Evolutionary conservation across 2,888 invertebrate species (phyloP).

Genomic region (Melolontha melolontha): DNA sequence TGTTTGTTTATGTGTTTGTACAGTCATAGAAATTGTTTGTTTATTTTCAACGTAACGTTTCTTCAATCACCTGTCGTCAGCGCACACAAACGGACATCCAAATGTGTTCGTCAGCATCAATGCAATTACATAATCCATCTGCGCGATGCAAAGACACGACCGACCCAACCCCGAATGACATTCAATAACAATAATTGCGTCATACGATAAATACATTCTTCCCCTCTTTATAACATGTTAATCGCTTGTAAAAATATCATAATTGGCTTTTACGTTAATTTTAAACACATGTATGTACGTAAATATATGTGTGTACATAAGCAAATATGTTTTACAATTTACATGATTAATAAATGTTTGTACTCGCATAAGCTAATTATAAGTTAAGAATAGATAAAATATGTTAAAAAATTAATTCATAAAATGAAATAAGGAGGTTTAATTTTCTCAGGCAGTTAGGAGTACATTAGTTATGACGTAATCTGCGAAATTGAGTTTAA

Average conservation of each 20-base stretch:
- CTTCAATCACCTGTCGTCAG: conserved; percentile 18
- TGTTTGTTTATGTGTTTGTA: not conserved
- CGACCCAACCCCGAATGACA: conserved; percentile 7
- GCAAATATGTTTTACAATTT: too few species aligned
- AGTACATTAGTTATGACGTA: too few species aligned
- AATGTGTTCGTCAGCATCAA: conserved; percentile 18
- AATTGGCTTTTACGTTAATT: conserved; percentile 50
- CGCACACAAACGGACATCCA: not conserved
- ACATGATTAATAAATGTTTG: too few species aligned
- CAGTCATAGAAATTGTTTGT: not conserved
- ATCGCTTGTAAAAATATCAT: conserved; percentile 53
- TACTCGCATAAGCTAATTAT: too few species aligned
- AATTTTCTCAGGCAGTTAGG: too few species aligned
- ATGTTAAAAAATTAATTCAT: too few species aligned
- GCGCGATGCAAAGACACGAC: conserved; percentile 26
- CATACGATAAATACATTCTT: conserved; percentile 6
- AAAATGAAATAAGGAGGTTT: too few species aligned
- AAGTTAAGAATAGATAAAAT: too few species aligned
- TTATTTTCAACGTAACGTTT: conserved; percentile 12
- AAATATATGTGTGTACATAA: too few species aligned
- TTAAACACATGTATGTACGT: too few species aligned
- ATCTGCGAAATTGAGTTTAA: too few species aligned
- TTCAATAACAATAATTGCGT: conserved; percentile 16
- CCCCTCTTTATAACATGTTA: conserved; percentile 44
- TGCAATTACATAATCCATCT: conserved; percentile 23